phyloP scores from a whole-genome alignment of 1,140 invertebrate genomes.

The Armadillidium nasatum region DNA sequence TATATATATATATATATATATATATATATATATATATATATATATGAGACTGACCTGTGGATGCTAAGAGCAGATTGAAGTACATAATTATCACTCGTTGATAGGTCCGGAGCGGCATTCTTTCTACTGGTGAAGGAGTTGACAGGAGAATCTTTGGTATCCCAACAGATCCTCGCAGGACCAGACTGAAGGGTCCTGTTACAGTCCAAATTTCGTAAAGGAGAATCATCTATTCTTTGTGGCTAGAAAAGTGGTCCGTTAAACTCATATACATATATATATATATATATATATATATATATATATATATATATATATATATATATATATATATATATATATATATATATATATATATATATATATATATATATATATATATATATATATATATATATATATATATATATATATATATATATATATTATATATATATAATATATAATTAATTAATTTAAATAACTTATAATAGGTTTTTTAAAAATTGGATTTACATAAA shows the following conservation, averaged over 20 bases:
- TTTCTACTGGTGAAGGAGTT: neutral
- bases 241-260: neutral
- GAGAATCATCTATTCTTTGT: neutral
- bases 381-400: too few species aligned
- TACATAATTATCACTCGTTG: constrained; percentile 50
- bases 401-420: too few species aligned
- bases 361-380: too few species aligned
- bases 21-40: too few species aligned
- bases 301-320: neutral
- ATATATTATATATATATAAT: too few species aligned
- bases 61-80: constrained; percentile 47
- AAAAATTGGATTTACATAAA: too few species aligned
- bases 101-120: constrained; percentile 45
- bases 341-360: too few species aligned
- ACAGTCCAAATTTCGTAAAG: neutral
- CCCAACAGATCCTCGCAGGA: neutral
- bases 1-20: too few species aligned
- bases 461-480: too few species aligned
- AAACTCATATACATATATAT: neutral
- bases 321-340: neutral
- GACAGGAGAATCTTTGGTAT: neutral
- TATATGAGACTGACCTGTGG: neutral
- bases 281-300: constrained; percentile 4
- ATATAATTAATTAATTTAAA: too few species aligned
- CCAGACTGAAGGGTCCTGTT: neutral